Base-by-base conservation (phyloP, 2,797 vertebrate genomes). In the Xyrichtys novacula region DNA sequence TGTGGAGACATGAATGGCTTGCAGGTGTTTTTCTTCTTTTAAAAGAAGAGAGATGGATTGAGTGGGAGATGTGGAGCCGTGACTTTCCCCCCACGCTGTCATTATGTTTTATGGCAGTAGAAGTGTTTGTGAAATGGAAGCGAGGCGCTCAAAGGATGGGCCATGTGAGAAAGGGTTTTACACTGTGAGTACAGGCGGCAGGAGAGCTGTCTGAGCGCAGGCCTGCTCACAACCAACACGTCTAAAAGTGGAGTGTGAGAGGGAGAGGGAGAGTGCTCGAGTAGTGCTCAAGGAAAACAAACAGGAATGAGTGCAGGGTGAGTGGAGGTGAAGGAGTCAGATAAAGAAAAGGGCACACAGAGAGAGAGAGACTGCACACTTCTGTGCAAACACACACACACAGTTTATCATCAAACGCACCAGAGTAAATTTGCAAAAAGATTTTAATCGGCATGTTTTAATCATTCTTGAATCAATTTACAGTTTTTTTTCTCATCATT, bases 401-500 rank as follows among this genome's bases (percentile, higher is more conserved):
- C 34, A 12, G 12, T 5, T 42, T 2, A 14, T 14, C 59, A 82
- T 82, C n/a, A 44, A 74, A 65, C 1, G 43, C 40, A 71, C 77
- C 29, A 7, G 62, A 46, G 65, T 60, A 83, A 78, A 77, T 88
- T 81, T 83, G 86, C 79, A 90, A 92, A 94, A 91, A 85, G 76
- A 81, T 76, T 91, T 93, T 94, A 93, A 94, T 94, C 81, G 68
- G 72, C 88, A 82, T 65, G 75, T 90, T 94, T 91, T 91, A 85
- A 88, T 90, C 87, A 89, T 91, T 92, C 89, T 88, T 91, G 81
- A 71, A 91, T 93, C 84, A 88, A 91, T 91, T 86, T 90, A 91
- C 90, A 91, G 69, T 19, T 69, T 65, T 75, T n/a, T 79, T 80
- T 77, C 76, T 66, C 54, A 59, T 77, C 73, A 80, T 88, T 84